These are phyloP conservation scores for Pangasianodon hypophthalmus DNA, from an alignment of 2,113 vertebrate genomes.

Conservation along the genomic window DNA sequence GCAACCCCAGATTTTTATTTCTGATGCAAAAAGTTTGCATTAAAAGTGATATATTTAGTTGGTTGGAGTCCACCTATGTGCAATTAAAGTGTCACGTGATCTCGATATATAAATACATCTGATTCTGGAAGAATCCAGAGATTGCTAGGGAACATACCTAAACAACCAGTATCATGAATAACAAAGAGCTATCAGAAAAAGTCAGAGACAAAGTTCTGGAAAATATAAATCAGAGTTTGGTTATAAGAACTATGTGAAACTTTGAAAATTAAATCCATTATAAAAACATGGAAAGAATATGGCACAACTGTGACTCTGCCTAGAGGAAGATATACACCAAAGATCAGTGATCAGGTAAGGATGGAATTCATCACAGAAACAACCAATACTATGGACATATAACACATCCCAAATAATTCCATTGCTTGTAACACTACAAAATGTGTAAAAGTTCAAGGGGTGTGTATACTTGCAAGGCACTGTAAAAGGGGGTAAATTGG, in stretches of 20 bases:
- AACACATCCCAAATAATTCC: background rate
- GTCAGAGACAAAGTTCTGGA: background rate
- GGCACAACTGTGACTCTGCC: background rate
- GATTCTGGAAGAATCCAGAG: background rate
- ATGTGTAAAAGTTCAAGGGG: background rate
- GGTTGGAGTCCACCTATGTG: background rate
- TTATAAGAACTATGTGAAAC: background rate
- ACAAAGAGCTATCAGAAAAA: background rate
- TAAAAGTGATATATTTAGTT: background rate
- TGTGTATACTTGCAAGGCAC: too few species aligned
- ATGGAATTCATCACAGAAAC: background rate
- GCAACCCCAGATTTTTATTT: too few species aligned
- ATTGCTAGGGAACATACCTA: background rate
- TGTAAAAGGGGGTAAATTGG: too few species aligned
- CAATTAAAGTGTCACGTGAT: background rate
- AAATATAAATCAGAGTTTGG: background rate
- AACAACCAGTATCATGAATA: background rate
- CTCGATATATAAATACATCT: background rate
- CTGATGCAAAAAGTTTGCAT: background rate
- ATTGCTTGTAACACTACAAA: background rate
- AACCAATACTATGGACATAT: background rate
- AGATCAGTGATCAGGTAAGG: background rate
- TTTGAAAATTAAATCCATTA: background rate
- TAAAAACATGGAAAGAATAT: background rate
- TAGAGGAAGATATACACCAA: background rate